Base-by-base conservation (phyloP, 2,113 vertebrate genomes). In the Chrysemys picta region DNA sequence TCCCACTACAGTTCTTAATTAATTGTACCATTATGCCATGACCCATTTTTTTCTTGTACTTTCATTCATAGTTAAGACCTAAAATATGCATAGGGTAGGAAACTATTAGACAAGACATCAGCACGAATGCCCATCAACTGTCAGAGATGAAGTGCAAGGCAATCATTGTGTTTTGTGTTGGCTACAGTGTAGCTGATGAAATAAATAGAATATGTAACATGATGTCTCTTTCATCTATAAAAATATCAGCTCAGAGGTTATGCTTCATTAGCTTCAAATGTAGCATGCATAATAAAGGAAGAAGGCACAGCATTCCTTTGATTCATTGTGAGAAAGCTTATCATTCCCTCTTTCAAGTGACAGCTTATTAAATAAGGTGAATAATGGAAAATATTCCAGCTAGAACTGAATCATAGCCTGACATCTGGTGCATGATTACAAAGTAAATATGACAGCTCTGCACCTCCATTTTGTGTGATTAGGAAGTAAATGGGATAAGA, bases 201-300 rank as follows among this genome's bases (percentile, higher is more conserved):
- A 98, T 98, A 98, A 98, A 96, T 72, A 97, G 96, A 97, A 97
- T 97, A 96, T 95, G 91, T 96, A 97, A 98, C 96, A 95, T 91
- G 94, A 98, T 97, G 95, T 95, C 96, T 98, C 95, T 98, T 98
- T 98, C 97, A 97, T 98, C 95, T 97, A 56, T 94, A 91, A 96
- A 97, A 97, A 93, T 95, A 98, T 97, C 96, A 97, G 89, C 96
- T 98, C 83, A 97, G 94, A 97, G 90, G 95, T 95, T 96, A 97
- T 62, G 92, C 97, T 98, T 98, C 98, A 97, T 98, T 98, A 98
- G 93, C 91, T 97, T 98, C 97, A 96, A 98, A 98, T 97, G 97
- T 95, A 97, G 96, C 97, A 96, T 98, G 85, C 93, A 97, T 98
- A 98, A 98, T 97, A 95, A 97, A 95, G 93, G 91, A 94, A 94